Base-by-base conservation (phyloP, 1,140 invertebrate species). In the Chironomus striatipennis region DNA sequence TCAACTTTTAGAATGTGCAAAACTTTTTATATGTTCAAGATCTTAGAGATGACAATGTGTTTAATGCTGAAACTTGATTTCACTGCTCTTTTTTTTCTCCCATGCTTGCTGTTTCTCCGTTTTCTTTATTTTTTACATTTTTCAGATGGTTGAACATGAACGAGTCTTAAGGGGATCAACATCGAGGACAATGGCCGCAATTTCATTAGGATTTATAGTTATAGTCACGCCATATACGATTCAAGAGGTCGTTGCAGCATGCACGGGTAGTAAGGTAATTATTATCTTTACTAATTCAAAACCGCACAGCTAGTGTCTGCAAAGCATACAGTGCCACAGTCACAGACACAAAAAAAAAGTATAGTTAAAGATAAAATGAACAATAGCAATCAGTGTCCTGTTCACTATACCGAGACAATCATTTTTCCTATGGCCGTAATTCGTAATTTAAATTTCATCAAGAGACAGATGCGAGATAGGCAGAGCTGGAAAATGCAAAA, bases 151-250 rank as follows among this genome's bases (percentile, higher is more conserved):
- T 82, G 78, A 74, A 84, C 90, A 92, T 77, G 90, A 92, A 79
- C 85, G 91, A 78, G 86, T 90, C 77, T 86, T 93, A 74, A 92
- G 90, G 78, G 90, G 90, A 5, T 88, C 87, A 76, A 91, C 91
- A 21, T 93, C 92, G 34, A 86, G 92, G 79, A 93, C 92, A 77
- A 93, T 94, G 91, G 92, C 92, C 0, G 91, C 92, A 65, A 93
- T 94, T 88, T 93, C 92, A 76, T 83, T 94, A 77, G 91, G 91
- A 74, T 94, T 93, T 83, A 93, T 94, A 79, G 92, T 94, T 73
- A 90, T 93, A 86, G 92, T 94, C 74, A 94, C 92, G 75, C 92
- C 92, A 34, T 93, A 91, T 86, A 93, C 92, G 34, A 93, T 94
- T 76, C 92, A 93, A 84, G 92, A 94, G 87, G 91, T 94, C 74